phyloP scores from a whole-genome alignment of 2,888 invertebrate species.

The Aleiodes alternator region DNA sequence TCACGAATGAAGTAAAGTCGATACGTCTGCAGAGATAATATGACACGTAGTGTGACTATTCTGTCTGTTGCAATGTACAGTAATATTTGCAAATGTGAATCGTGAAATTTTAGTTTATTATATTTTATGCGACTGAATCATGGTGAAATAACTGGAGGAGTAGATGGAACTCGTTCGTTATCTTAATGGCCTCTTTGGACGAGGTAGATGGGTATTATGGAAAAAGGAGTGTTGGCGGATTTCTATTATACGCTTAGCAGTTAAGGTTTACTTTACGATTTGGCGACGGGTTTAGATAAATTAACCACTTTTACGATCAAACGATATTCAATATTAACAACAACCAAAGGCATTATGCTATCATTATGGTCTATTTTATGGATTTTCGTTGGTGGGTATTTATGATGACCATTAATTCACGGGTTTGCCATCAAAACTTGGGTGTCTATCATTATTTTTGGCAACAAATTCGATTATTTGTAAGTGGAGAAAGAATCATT shows the following conservation, averaged over 20 bases:
- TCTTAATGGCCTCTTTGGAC: slow-evolving; percentile 50
- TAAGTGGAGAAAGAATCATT: too few relatives aligned
- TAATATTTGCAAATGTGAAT: too few relatives aligned
- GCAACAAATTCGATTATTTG: not conserved
- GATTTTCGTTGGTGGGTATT: slow-evolving; percentile 57
- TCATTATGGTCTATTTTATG: slow-evolving; percentile 63
- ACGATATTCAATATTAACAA: slow-evolving; percentile 64
- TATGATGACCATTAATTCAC: slow-evolving; percentile 60
- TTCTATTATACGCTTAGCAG: slow-evolving; percentile 36
- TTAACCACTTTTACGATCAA: slow-evolving; percentile 61
- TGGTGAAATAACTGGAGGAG: not conserved
- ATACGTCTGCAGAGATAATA: too few relatives aligned
- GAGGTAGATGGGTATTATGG: slow-evolving; percentile 20
- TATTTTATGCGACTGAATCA: not conserved
- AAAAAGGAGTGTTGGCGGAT: not conserved
- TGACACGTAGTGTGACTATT: too few relatives aligned
- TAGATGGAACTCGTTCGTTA: slow-evolving; percentile 51
- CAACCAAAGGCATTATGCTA: slow-evolving; percentile 55
- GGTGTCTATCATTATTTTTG: not conserved
- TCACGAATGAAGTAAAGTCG: too few relatives aligned
- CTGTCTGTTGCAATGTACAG: too few relatives aligned
- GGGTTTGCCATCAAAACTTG: slow-evolving; percentile 45
- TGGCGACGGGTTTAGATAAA: slow-evolving; percentile 60
- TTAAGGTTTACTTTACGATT: slow-evolving; percentile 55
- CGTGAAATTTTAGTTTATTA: too few relatives aligned